Conservation (phyloP, 2,797 vertebrate genomes). For the Thripadectes ignobilis region DNA sequence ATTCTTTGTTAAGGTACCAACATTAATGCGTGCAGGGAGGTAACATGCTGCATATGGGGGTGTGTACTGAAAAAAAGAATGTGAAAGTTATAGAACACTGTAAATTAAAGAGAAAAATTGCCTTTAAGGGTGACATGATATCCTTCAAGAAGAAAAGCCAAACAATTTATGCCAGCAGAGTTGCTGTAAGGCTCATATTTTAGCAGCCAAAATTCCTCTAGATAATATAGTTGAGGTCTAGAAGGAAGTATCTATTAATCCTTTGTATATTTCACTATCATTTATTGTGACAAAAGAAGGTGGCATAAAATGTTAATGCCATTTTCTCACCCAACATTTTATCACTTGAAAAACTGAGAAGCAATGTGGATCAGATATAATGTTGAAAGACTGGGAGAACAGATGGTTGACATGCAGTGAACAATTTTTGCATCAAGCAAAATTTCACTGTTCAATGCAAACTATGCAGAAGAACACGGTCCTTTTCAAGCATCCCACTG, state of each 20-base stretch:
- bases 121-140: constrained; percentile 46
- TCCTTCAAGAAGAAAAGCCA: constrained; percentile 62
- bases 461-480: background rate
- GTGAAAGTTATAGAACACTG: constrained; percentile 46
- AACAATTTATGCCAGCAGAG: constrained; percentile 59
- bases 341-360: constrained; percentile 7
- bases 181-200: constrained; percentile 51
- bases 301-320: constrained; percentile 50
- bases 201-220: constrained; percentile 50
- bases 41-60: background rate
- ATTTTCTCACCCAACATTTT: constrained; percentile 43
- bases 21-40: background rate
- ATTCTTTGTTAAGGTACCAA: background rate
- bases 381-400: constrained; percentile 49
- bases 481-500: background rate
- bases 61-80: background rate
- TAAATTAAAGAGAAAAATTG: constrained; percentile 66
- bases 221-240: constrained; percentile 39
- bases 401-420: constrained; percentile 62
- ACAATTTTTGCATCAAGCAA: constrained; percentile 48
- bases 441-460: constrained; percentile 36
- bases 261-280: constrained; percentile 30
- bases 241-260: constrained; percentile 53
- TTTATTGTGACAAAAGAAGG: constrained; percentile 58
- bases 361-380: constrained; percentile 46